These are phyloP conservation scores for Trissoscelio sp. DNA, from an alignment of 2,888 invertebrate species.

Conservation along the genomic window DNA sequence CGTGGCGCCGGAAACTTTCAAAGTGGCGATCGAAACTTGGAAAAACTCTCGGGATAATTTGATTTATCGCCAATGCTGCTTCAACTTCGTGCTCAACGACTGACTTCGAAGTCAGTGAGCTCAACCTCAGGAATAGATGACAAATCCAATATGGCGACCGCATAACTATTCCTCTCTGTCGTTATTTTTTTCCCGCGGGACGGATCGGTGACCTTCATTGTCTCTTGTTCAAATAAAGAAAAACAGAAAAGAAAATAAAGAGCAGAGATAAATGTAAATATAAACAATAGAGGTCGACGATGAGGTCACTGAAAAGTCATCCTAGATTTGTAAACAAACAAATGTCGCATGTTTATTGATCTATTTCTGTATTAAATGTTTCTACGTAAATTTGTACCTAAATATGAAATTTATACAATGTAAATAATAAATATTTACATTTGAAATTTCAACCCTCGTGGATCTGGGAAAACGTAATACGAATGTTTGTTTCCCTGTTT, in stretches of 20 bases:
- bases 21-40: constrained; percentile 72
- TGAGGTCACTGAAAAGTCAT: too few relatives aligned
- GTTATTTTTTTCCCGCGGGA: neutral
- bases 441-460: too few relatives aligned
- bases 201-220: constrained; percentile 10
- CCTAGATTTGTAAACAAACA: too few relatives aligned
- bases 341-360: too few relatives aligned
- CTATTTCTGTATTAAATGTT: too few relatives aligned
- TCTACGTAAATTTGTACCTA: too few relatives aligned
- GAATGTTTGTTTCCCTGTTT: too few relatives aligned
- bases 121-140: neutral
- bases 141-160: constrained; percentile 19
- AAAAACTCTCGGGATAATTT: constrained; percentile 80
- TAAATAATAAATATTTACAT: too few relatives aligned
- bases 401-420: too few relatives aligned
- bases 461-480: too few relatives aligned
- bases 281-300: constrained; percentile 4
- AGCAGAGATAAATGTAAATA: too few relatives aligned
- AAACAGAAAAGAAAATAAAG: neutral
- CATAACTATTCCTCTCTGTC: neutral
- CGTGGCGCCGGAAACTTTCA: constrained; percentile 59
- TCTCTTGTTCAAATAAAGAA: neutral
- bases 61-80: constrained; percentile 79
- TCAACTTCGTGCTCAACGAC: constrained; percentile 73
- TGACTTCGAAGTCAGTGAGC: constrained; percentile 58